phyloP scores from a whole-genome alignment of 2,113 vertebrate genomes.

The Ceyx margarethae region DNA sequence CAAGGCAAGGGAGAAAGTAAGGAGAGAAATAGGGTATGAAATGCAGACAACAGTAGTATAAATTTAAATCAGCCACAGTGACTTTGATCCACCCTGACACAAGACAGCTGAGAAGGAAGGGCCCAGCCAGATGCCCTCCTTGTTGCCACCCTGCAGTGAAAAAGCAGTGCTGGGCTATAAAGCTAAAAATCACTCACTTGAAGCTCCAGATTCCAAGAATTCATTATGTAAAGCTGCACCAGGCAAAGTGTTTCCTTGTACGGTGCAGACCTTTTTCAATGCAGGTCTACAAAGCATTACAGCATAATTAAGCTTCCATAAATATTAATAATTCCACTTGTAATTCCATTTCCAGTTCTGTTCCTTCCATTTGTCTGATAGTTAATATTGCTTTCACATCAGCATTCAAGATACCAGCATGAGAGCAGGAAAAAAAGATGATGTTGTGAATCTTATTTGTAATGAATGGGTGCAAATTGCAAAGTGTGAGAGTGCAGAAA shows the following conservation, averaged over 20 bases:
- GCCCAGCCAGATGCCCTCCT: not conserved
- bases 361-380: not conserved
- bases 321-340: constrained; percentile 19
- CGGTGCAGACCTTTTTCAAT: not conserved
- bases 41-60: not conserved
- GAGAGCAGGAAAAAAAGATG: not conserved
- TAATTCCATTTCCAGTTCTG: not conserved
- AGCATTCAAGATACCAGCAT: not conserved
- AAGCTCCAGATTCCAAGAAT: not conserved
- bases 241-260: not conserved
- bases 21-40: not conserved
- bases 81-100: not conserved
- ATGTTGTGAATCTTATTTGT: not conserved
- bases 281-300: not conserved
- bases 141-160: not conserved
- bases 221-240: not conserved
- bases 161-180: not conserved
- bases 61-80: not conserved
- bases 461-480: not conserved
- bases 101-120: not conserved
- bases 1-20: not conserved
- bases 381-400: constrained; percentile 6
- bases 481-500: not conserved
- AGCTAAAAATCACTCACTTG: not conserved
- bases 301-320: not conserved